Evolutionary conservation across 1,140 invertebrate species (phyloP).

Genomic region (Araneus ventricosus): DNA sequence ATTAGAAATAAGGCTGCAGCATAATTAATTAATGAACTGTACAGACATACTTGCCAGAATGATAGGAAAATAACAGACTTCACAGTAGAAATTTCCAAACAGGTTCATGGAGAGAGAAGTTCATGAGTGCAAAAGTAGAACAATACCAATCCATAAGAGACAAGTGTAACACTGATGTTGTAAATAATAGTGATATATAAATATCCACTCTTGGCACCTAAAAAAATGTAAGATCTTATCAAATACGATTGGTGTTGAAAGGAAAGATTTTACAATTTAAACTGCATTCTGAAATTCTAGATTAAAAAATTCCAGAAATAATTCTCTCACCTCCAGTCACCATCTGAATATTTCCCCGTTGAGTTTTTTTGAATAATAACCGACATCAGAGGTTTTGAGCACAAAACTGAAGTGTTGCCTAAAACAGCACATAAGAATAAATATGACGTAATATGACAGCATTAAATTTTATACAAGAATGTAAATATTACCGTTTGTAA

Average conservation of each 20-base stretch:
- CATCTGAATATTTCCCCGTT: conserved; percentile 92
- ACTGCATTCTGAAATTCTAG: not conserved
- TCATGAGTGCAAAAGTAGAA: conserved; percentile 98
- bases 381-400: conserved; percentile 98
- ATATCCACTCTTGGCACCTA: conserved; percentile 93
- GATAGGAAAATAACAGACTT: conserved; percentile 99
- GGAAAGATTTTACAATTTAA: not conserved
- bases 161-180: conserved; percentile 98
- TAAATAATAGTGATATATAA: conserved; percentile 99
- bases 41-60: conserved; percentile 99
- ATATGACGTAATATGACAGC: not conserved
- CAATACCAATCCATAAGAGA: conserved; percentile 97
- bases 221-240: conserved; percentile 52
- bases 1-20: no score
- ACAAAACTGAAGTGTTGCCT: conserved; percentile 98
- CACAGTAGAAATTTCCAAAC: conserved; percentile 99
- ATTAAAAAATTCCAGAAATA: not conserved
- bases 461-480: not conserved
- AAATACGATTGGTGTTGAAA: not conserved
- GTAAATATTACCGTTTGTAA: conserved; percentile 91
- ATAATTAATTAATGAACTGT: no score
- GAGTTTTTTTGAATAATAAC: conserved; percentile 98
- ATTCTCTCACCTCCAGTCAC: conserved; percentile 91
- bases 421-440: conserved; percentile 26
- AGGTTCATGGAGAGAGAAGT: conserved; percentile 96